phyloP scores from a whole-genome alignment of 2,888 invertebrate genomes.

The Acronicta aceris region DNA sequence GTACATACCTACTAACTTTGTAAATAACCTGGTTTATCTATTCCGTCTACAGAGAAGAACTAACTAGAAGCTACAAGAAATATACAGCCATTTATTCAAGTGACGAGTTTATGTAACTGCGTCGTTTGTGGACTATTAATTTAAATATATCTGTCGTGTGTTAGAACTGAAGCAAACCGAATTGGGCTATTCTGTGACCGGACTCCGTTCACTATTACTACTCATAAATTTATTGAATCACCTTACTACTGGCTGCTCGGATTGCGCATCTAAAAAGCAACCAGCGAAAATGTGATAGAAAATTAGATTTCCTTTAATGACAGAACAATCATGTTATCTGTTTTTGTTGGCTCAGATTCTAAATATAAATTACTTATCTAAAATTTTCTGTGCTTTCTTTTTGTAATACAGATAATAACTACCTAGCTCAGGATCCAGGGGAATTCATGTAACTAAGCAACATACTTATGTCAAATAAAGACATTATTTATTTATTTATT shows the following conservation, averaged over 20 bases:
- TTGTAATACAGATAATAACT: too few relatives aligned
- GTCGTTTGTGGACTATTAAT: slow-evolving; percentile 30
- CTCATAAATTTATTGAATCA: slow-evolving; percentile 7
- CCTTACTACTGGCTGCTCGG: slow-evolving; percentile 41
- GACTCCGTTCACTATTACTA: background rate
- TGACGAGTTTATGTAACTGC: slow-evolving; percentile 20
- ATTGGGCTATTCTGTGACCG: slow-evolving; percentile 30
- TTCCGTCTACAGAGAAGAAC: background rate
- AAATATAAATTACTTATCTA: too few relatives aligned
- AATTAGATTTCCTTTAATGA: too few relatives aligned
- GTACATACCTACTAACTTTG: too few relatives aligned
- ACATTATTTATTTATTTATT: too few relatives aligned
- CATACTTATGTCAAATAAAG: too few relatives aligned
- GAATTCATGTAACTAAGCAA: too few relatives aligned
- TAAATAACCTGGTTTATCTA: too few relatives aligned
- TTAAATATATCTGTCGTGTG: slow-evolving; percentile 36
- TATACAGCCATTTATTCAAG: background rate
- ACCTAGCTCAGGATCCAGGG: too few relatives aligned
- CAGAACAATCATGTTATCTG: too few relatives aligned
- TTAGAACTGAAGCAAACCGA: background rate
- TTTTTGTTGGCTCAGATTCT: too few relatives aligned
- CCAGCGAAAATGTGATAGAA: background rate
- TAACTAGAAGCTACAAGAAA: background rate
- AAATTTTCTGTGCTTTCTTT: too few relatives aligned
- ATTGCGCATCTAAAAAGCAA: slow-evolving; percentile 39